Percentiles rank a stretch among this genome's conserved stretches.
phyloP scores from a whole-genome alignment of 2,113 vertebrate species.

The Alethe castanea region DNA sequence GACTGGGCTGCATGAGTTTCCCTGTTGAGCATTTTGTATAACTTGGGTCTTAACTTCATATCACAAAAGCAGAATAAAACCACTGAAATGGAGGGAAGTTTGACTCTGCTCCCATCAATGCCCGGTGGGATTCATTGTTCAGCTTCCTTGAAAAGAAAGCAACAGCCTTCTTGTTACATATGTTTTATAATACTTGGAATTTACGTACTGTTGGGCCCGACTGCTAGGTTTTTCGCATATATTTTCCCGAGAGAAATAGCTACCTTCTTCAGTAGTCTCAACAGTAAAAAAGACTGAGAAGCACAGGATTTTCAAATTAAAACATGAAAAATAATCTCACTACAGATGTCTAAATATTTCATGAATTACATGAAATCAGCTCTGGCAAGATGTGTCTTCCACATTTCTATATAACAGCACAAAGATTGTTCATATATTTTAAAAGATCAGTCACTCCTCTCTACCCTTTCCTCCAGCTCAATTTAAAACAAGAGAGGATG shows the following conservation, averaged over 20 bases:
- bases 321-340: conserved; percentile 24
- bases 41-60: not conserved
- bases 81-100: not conserved
- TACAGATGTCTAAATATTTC: conserved; percentile 9
- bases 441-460: not conserved
- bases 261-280: not conserved
- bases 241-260: conserved; percentile 11
- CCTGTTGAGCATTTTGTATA: not conserved
- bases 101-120: not conserved
- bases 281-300: not conserved
- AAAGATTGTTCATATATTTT: not conserved
- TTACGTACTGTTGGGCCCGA: not conserved
- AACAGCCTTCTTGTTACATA: not conserved
- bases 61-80: not conserved
- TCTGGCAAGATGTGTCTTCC: not conserved
- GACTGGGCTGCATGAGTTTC: not conserved
- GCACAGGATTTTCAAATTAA: conserved; percentile 10
- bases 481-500: not conserved
- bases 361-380: not conserved
- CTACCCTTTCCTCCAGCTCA: not conserved
- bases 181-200: not conserved
- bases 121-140: not conserved
- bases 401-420: not conserved
- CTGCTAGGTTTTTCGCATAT: not conserved
- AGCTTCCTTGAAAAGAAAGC: not conserved